Base-by-base conservation (phyloP, 2,113 vertebrate species). In the Nansenia antarctica region DNA sequence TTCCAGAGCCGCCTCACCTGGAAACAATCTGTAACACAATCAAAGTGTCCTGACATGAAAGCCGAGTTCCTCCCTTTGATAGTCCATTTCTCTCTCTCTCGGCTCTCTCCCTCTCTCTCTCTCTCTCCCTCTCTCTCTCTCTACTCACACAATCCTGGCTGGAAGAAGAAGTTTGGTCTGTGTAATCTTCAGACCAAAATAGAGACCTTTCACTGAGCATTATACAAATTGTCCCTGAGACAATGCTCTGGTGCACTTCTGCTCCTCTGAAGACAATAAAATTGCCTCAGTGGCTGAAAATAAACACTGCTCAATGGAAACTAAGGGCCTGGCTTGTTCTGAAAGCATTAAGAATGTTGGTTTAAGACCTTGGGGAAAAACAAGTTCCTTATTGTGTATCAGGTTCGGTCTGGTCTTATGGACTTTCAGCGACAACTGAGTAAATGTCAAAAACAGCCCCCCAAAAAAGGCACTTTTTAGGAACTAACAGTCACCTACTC, bases 1-100 rank as follows among this genome's bases (percentile, higher is more conserved):
- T 72, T 67, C 52, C 31, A 61, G 63, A 79, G 64, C 45, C 29
- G 54, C 70, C 76, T 90, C 90, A 90, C 92, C 92, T 94, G 91
- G 92, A 94, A 94, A 77, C 82, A 92, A 91, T 93, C 89, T 91
- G 61, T 87, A 88, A 91, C 84, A 88, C 71, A 88, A 86, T 87
- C 89, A 87, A 87, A 89, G 84, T 89, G 81, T 88, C 86, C 87
- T 81, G 59, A 88, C 88, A 24, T 79, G 90, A 93, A 93, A 93
- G 88, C 88, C 80, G 84, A 83, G 86, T 77, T 88, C 76, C 76
- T 87, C 71, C 32, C 81, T 93, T 92, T 90, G 87, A 91, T 88
- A 89, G 83, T 82, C 80, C 52, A 55, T 79, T 75, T 72, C 71
- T 73, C 35, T 0, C 18, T 45, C 78, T 80, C 80, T 88, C 26